Conservation (phyloP, 2,797 vertebrate genomes). For the Enoplosus armatus region DNA sequence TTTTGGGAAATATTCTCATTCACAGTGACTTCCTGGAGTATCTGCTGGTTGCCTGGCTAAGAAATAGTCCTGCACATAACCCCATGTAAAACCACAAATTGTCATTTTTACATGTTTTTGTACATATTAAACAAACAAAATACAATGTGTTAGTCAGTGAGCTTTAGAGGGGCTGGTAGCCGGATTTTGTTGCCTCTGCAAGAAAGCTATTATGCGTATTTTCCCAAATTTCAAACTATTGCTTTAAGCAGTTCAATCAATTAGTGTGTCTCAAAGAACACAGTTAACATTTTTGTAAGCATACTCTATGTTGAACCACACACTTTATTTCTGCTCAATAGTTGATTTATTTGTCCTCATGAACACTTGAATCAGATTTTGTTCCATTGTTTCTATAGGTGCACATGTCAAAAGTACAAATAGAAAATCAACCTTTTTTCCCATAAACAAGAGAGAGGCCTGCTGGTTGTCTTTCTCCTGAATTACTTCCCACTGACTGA, state of each 20-base stretch:
- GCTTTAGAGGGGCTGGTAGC: neutral
- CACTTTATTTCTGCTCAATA: neutral
- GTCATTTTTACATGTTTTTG: neutral
- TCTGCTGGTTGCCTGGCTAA: neutral
- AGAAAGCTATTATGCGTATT: no score
- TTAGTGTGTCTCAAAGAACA: neutral
- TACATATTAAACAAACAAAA: neutral
- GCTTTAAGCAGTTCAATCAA: neutral
- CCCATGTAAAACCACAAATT: neutral
- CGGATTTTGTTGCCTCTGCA: neutral
- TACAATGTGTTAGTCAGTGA: no score
- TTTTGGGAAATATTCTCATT: neutral
- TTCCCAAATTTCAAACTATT: neutral
- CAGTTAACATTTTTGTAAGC: neutral
- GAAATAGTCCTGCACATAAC: neutral
- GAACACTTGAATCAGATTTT: neutral
- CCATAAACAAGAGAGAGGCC: neutral
- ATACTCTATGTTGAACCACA: neutral
- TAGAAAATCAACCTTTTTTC: neutral
- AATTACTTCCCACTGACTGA: conserved; percentile 10
- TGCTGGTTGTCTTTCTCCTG: neutral
- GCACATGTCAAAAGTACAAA: neutral
- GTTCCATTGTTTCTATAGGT: neutral
- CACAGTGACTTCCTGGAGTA: neutral
- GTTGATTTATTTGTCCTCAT: neutral